These are phyloP conservation scores for Deilephila elpenor DNA, from an alignment of 2,888 invertebrate genomes.

Conservation along the genomic window DNA sequence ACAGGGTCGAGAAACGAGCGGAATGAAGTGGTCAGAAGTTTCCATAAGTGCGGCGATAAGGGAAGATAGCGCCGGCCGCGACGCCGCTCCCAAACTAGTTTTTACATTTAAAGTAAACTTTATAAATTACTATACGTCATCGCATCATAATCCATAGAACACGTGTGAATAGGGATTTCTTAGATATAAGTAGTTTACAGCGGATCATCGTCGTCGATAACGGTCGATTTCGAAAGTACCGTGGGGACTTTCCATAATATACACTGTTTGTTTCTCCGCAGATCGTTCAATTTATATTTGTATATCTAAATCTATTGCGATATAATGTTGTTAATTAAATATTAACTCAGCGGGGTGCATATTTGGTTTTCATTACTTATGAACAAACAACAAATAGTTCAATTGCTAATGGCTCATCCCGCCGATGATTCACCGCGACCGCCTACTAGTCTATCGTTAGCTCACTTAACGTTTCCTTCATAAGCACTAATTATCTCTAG, in stretches of 20 bases:
- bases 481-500: conserved; percentile 14
- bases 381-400: neutral
- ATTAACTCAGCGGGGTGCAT: neutral
- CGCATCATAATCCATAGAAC: conserved; percentile 36
- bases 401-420: neutral
- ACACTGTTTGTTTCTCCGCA: neutral
- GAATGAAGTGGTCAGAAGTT: conserved; percentile 66
- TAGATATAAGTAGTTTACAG: conserved; percentile 35
- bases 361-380: neutral
- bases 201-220: conserved; percentile 34
- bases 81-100: conserved; percentile 58
- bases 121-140: conserved; percentile 36
- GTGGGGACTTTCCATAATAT: conserved; percentile 40
- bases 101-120: conserved; percentile 48
- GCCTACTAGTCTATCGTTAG: neutral
- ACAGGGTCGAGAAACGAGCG: conserved; percentile 45
- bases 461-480: conserved; percentile 2
- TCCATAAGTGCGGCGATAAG: conserved; percentile 68
- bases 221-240: conserved; percentile 37
- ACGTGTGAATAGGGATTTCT: conserved; percentile 32
- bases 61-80: conserved; percentile 45
- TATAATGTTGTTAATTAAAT: conserved; percentile 11
- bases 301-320: conserved; percentile 4
- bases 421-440: conserved; percentile 1
- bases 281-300: conserved; percentile 5